A percentile compares a stretch with the other conserved stretches of the same genome.
phyloP scores from a whole-genome alignment of 2,113 vertebrate genomes.

The Aphyosemion australe region DNA sequence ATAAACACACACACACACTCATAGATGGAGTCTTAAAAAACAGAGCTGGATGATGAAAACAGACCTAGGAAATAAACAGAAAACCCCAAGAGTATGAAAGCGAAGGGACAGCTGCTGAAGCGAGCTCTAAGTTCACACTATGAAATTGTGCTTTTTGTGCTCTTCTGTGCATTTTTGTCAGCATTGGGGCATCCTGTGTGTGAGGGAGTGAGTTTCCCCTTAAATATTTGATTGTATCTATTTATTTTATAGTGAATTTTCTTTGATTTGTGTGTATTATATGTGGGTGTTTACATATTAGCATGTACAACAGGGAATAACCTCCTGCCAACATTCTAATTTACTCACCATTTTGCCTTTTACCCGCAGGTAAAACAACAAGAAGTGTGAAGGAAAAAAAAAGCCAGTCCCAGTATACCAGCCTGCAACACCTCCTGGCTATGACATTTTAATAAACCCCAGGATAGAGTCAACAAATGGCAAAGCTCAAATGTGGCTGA shows the following conservation, averaged over 20 bases:
- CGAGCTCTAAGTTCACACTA: conserved; percentile 4
- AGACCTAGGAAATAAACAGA: conserved; percentile 29
- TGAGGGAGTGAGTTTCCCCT: background rate
- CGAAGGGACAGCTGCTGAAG: conserved; percentile 8
- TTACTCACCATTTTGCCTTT: conserved; percentile 42
- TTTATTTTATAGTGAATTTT: background rate
- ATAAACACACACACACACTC: background rate
- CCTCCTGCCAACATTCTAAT: conserved; percentile 52
- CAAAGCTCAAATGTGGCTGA: conserved; percentile 48
- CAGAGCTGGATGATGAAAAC: conserved; percentile 23
- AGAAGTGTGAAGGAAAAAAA: background rate
- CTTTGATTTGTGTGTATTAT: background rate
- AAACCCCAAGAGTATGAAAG: conserved; percentile 5
- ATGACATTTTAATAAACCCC: conserved; percentile 57
- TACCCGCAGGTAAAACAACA: conserved; percentile 60
- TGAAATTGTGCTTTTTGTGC: background rate
- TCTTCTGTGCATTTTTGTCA: background rate
- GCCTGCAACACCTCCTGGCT: conserved; percentile 60
- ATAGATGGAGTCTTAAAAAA: conserved; percentile 2
- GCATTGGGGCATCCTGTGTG: background rate
- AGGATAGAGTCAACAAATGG: conserved; percentile 54
- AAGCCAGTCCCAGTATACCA: conserved; percentile 37
- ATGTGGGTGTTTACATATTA: conserved; percentile 8
- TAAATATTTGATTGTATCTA: background rate
- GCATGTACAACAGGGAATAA: conserved; percentile 30